Conservation (phyloP, 1,140 invertebrate species). For the Drosophila nebulosa region DNA sequence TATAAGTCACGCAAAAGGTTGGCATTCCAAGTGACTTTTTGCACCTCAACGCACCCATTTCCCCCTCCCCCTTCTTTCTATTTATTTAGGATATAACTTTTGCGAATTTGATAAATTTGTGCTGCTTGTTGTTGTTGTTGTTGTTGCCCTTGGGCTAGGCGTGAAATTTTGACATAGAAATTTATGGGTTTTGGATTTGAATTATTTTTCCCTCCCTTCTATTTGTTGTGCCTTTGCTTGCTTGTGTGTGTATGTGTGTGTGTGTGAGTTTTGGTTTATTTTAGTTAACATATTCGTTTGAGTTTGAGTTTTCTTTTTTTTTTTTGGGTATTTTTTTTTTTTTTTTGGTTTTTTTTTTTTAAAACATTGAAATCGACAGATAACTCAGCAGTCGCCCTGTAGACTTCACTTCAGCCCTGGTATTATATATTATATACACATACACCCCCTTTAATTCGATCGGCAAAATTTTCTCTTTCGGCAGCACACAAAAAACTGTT, state of each 20-base stretch:
- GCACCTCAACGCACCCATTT: constrained; percentile 43
- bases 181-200: too few relatives aligned
- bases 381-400: constrained; percentile 7
- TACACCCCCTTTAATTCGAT: constrained; percentile 50
- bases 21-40: constrained; percentile 60
- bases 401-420: constrained; percentile 45
- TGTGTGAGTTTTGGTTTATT: too few relatives aligned
- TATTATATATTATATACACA: constrained; percentile 30
- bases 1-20: constrained; percentile 31
- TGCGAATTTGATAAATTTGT: neutral
- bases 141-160: too few relatives aligned
- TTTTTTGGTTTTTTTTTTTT: too few relatives aligned
- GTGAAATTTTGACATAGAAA: too few relatives aligned
- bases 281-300: too few relatives aligned
- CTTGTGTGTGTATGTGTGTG: too few relatives aligned
- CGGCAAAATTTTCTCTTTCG: constrained; percentile 64
- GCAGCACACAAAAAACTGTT: constrained; percentile 52
- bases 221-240: too few relatives aligned
- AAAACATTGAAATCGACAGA: neutral
- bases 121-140: too few relatives aligned
- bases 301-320: too few relatives aligned
- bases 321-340: too few relatives aligned
- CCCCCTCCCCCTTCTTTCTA: neutral
- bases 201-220: too few relatives aligned
- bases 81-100: constrained; percentile 38